Evolutionary conservation across 2,888 invertebrate species (phyloP), one percentile per base, ranked within the genome.

Genomic region (Thelaira solivaga): DNA sequence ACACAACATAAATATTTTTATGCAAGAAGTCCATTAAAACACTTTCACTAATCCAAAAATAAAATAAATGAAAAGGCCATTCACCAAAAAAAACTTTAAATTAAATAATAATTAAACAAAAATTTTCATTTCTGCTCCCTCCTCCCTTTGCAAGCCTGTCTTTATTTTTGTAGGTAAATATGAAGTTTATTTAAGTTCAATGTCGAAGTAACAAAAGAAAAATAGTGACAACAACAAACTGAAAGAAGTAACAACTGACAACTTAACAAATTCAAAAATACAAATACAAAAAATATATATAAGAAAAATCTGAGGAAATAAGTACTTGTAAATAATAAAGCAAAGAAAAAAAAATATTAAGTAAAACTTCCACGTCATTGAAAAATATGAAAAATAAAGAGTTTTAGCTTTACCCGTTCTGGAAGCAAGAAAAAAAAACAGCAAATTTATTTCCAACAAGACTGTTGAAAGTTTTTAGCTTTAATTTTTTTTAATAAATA

Each of bases 331-430:
- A 20, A 34, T 16, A 29, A 8, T 45, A 36, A 18, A 36, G 6
- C 22, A 74, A 34, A 34, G 11, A 61, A 36, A 7, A 36, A 34
- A 76, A 59, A 24, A 41, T 47, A n/a, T n/a, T n/a, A n/a, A n/a
- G n/a, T n/a, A 47, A 69, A 73, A 61, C 51, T 53, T 65, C 69
- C 69, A 78, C 78, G 78, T 74, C 78, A 78, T 61, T 65, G 39
- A 65, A 59, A 65, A 65, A 18, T 41, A 20, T 57, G n/a, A 49
- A 34, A 11, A 39, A 29, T 68, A 10, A 1, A 5, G 24, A 18
- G 31, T 31, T 13, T 10, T 13, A 2, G 5, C 16, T 34, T 26
- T 26, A 8, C 16, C 31, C 8, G 22, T 2, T 29, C 13, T 13
- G n/a, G 4, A 1, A n/a, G n/a, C n/a, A n/a, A n/a, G n/a, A 18